phyloP scores from a whole-genome alignment of 2,113 vertebrate genomes.

The Rynchops niger region DNA sequence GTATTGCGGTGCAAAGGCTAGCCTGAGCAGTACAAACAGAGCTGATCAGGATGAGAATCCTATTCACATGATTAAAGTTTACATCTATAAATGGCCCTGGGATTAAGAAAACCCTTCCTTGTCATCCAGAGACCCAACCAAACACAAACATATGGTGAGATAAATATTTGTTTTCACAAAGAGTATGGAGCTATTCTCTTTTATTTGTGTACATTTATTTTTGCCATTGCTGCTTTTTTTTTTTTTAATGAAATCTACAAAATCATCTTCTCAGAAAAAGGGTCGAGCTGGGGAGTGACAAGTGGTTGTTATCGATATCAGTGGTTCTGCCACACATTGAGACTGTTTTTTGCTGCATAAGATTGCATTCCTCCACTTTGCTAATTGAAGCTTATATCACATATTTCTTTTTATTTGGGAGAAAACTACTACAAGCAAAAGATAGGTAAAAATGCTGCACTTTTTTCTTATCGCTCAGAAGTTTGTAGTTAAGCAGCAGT shows the following conservation, averaged over 20 bases:
- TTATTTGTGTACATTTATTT: neutral
- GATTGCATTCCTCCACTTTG: neutral
- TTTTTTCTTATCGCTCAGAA: neutral
- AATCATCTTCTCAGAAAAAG: neutral
- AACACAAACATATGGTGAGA: neutral
- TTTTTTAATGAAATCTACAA: neutral
- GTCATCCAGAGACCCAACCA: neutral
- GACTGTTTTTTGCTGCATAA: neutral
- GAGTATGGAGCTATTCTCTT: neutral
- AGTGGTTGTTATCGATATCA: neutral
- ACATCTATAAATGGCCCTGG: neutral
- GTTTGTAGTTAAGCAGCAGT: neutral
- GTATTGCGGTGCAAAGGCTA: neutral
- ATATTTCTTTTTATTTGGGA: neutral
- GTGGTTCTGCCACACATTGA: neutral
- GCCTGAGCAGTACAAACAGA: neutral
- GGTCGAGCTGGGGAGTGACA: neutral
- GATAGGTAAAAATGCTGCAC: neutral
- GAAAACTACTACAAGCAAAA: neutral
- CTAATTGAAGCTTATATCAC: neutral
- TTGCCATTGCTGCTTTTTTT: neutral
- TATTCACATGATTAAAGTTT: neutral
- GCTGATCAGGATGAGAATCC: neutral
- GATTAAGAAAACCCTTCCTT: neutral
- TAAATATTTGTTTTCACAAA: slow-evolving; percentile 37